Percentiles rank a stretch among this genome's conserved stretches.
Conservation (phyloP, 2,113 vertebrate species). For the Lampris megalopsis region DNA sequence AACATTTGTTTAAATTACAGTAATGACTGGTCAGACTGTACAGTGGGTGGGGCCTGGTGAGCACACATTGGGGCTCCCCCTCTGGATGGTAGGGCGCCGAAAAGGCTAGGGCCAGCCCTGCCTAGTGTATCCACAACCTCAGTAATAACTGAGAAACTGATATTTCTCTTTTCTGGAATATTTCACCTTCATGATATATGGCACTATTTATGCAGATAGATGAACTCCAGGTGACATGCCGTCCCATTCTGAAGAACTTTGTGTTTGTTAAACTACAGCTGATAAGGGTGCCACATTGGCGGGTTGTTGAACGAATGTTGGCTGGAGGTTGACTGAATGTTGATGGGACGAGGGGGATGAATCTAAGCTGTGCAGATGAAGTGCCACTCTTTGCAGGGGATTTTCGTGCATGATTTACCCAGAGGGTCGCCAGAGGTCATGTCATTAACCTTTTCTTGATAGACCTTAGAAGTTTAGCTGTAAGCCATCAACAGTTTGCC, state of each 20-base stretch:
- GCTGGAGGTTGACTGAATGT: constrained; percentile 49
- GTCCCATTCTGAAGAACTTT: constrained; percentile 40
- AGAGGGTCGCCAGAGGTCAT: constrained; percentile 61
- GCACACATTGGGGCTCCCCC: too few species aligned
- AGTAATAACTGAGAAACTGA: not conserved
- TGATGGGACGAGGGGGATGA: constrained; percentile 47
- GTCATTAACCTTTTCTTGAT: constrained; percentile 78
- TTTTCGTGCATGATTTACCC: constrained; percentile 61
- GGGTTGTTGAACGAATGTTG: constrained; percentile 15
- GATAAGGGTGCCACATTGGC: constrained; percentile 46
- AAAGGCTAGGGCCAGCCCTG: not conserved
- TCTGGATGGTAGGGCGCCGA: too few species aligned
- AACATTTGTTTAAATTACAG: too few species aligned
- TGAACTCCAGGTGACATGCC: constrained; percentile 59
- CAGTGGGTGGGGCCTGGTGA: too few species aligned
- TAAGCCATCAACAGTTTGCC: constrained; percentile 56
- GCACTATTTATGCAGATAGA: constrained; percentile 35
- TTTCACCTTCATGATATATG: constrained; percentile 32
- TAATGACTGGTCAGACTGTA: too few species aligned
- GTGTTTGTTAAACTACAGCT: constrained; percentile 51
- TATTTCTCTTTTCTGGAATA: not conserved
- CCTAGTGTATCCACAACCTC: not conserved
- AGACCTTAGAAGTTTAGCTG: constrained; percentile 51
- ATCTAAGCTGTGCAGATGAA: constrained; percentile 58
- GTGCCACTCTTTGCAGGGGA: constrained; percentile 55